Percentiles rank a stretch among this genome's conserved stretches.
These are phyloP conservation scores for Philaethria dido DNA, from an alignment of 2,888 invertebrate species.

Conservation along the genomic window DNA sequence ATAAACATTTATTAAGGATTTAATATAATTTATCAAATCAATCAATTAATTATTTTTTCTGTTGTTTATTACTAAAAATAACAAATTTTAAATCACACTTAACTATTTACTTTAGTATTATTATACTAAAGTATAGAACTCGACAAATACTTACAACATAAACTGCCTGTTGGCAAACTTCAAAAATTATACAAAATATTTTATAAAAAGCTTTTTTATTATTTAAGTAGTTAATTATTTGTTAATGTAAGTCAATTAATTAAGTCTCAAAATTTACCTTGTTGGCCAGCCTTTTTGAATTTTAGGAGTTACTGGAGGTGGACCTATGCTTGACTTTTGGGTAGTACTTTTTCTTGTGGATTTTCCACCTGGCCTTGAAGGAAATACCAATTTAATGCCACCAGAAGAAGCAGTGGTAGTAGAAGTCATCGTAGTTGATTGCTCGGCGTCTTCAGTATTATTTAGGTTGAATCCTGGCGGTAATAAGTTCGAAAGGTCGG, in stretches of 20 bases:
- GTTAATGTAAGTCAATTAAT: not conserved
- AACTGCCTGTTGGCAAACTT: too few species aligned
- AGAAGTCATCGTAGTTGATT: slow-evolving; percentile 54
- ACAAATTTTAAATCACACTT: too few species aligned
- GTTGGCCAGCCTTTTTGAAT: slow-evolving; percentile 94
- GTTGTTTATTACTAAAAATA: too few species aligned
- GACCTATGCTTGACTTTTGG: slow-evolving; percentile 79
- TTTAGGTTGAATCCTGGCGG: slow-evolving; percentile 85
- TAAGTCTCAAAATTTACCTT: slow-evolving; percentile 79
- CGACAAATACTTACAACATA: too few species aligned
- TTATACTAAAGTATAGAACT: too few species aligned
- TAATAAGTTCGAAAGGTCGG: slow-evolving; percentile 85
- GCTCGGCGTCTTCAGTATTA: slow-evolving; percentile 53
- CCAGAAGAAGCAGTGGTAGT: slow-evolving; percentile 53
- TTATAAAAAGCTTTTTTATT: too few species aligned
- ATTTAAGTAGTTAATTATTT: too few species aligned
- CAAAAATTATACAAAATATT: too few species aligned
- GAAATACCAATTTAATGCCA: slow-evolving; percentile 89
- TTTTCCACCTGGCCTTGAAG: slow-evolving; percentile 89
- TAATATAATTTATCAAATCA: too few species aligned
- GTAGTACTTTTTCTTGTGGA: slow-evolving; percentile 83
- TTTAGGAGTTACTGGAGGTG: slow-evolving; percentile 81
- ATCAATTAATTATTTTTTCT: too few species aligned
- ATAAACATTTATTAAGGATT: too few species aligned
- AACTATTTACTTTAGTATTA: too few species aligned